Evolutionary conservation across 2,888 invertebrate species (phyloP), one percentile per base, ranked within the genome.

Genomic region (Malthinus seriepunctatus): DNA sequence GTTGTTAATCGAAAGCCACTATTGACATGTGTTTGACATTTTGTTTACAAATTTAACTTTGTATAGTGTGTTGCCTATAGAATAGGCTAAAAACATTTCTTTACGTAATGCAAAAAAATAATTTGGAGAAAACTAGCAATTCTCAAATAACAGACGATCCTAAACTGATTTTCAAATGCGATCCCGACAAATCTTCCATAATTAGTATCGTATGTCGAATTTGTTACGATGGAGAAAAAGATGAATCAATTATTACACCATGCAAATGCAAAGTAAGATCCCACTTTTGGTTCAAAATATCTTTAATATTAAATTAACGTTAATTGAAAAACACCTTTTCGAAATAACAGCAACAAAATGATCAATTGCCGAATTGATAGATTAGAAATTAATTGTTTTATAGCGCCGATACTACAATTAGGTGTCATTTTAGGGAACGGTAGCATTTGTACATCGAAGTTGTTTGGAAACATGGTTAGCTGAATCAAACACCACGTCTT

Each of bases 401-500:
- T 23, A 5, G 23, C 23, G 5, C 23, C 1, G 35, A 35, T 1
- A 39, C 5, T n/a, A n/a, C n/a, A n/a, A n/a, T n/a, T n/a, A n/a
- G n/a, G n/a, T 23, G 76, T 80, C 79, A 64, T 62, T 75, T 66
- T 70, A 83, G 83, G 91, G 90, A 0, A 87, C 88, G 1, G 86
- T 90, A 64, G 90, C 89, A 0, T 82, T 87, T 52, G 86, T 90
- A 8, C 90, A 90, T 75, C 82, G 88, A 1, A 83, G 84, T 56
- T 91, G 91, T 72, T 77, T 91, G 66, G 90, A 91, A 76, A 83
- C 83, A 50, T 91, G 91, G 91, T 78, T 91, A 35, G 88, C 88
- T 1, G 88, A 89, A 72, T 87, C 88, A 1, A 88, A 89, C 32
- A 84, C 85, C 59, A 86, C 85, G 7, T 80, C 81, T 32, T 91